These are phyloP conservation scores for Aleiodes testaceus DNA, from an alignment of 2,888 invertebrate genomes.

Conservation along the genomic window DNA sequence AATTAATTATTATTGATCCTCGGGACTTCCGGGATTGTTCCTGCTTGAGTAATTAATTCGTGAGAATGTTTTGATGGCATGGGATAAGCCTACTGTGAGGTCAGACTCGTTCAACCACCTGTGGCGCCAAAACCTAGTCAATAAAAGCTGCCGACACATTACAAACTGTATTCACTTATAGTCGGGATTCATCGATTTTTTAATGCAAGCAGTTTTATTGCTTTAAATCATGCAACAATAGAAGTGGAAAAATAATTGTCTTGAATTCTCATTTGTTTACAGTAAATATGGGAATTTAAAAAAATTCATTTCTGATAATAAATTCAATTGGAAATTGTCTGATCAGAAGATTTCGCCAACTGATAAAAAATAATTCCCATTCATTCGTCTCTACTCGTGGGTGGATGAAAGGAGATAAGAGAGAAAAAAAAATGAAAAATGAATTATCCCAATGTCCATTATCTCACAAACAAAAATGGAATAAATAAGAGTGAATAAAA, in stretches of 20 bases:
- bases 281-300: not conserved
- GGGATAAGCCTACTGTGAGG: constrained; percentile 22
- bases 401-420: not conserved
- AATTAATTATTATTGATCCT: not conserved
- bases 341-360: not conserved
- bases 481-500: not conserved
- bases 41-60: constrained; percentile 23
- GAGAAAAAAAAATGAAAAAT: not conserved
- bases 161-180: constrained; percentile 7
- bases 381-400: not conserved
- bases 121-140: constrained; percentile 15
- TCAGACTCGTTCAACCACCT: constrained; percentile 15
- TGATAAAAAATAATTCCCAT: constrained; percentile 6
- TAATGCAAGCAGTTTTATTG: not conserved
- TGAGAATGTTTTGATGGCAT: constrained; percentile 1
- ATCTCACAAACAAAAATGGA: not conserved
- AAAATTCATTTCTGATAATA: not conserved
- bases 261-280: no score
- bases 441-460: constrained; percentile 14
- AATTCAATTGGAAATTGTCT: not conserved
- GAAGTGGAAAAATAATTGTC: no score
- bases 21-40: not conserved
- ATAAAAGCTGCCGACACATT: constrained; percentile 21
- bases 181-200: not conserved
- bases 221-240: not conserved